phyloP scores from a whole-genome alignment of 2,888 invertebrate genomes.

The Trimorus sp. region DNA sequence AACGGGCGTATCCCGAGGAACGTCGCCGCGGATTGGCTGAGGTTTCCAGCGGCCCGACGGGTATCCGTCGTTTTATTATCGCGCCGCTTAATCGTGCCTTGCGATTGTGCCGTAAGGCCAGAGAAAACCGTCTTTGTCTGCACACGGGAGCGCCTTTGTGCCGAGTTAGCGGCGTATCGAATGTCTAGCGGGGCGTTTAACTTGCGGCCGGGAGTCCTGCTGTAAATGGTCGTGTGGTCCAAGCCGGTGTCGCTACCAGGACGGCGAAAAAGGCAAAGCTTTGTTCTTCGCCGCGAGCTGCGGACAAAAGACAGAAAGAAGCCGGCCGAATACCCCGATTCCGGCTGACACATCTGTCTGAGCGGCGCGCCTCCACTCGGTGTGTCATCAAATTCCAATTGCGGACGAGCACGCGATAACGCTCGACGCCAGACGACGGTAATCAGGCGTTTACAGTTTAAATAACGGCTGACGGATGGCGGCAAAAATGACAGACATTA shows the following conservation, averaged over 20 bases:
- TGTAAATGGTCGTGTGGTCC: slow-evolving; percentile 43
- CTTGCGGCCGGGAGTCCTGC: slow-evolving; percentile 44
- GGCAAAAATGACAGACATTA: slow-evolving; percentile 3
- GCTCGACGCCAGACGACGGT: slow-evolving; percentile 17
- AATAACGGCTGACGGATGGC: slow-evolving; percentile 7
- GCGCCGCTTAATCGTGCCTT: slow-evolving; percentile 58
- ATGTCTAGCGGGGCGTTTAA: slow-evolving; percentile 62
- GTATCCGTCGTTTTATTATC: slow-evolving; percentile 48
- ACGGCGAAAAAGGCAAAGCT: slow-evolving; percentile 36
- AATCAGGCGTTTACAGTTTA: slow-evolving; percentile 25
- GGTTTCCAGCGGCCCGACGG: slow-evolving; percentile 11
- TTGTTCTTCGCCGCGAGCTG: slow-evolving; percentile 44
- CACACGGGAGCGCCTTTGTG: slow-evolving; percentile 58
- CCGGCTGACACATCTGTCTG: slow-evolving; percentile 32
- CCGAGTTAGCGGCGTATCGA: slow-evolving; percentile 55
- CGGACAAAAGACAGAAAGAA: slow-evolving; percentile 23
- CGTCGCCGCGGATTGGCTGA: background rate
- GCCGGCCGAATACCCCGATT: slow-evolving; percentile 26
- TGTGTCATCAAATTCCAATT: slow-evolving; percentile 42
- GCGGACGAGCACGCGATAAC: slow-evolving; percentile 27
- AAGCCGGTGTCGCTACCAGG: slow-evolving; percentile 26
- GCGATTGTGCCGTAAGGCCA: slow-evolving; percentile 60
- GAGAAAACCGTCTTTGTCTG: slow-evolving; percentile 48
- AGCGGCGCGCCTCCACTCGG: slow-evolving; percentile 13
- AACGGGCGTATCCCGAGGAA: background rate